Evolutionary conservation across 2,888 invertebrate genomes (phyloP).

Genomic region (Temnothorax rugatulus): DNA sequence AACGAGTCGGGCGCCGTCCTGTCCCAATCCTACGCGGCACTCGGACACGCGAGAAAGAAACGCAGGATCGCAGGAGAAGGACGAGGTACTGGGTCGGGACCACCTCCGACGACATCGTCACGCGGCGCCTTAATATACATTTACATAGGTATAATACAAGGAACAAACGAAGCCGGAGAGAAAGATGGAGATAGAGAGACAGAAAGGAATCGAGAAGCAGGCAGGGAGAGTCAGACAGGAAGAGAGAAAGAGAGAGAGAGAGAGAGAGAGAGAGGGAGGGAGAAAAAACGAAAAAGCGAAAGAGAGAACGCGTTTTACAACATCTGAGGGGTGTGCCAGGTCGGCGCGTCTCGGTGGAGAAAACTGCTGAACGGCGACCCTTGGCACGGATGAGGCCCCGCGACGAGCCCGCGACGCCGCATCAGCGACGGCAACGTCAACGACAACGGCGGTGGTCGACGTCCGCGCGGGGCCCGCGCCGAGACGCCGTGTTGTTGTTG

Average conservation of each 20-base stretch:
- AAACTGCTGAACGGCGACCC: constrained; percentile 68
- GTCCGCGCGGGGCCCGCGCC: constrained; percentile 53
- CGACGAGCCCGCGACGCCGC: constrained; percentile 44
- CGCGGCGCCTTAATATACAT: constrained; percentile 63
- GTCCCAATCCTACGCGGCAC: constrained; percentile 21
- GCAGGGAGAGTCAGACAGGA: not conserved
- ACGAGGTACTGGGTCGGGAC: constrained; percentile 62
- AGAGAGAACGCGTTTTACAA: constrained; percentile 72
- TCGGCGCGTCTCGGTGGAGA: constrained; percentile 72
- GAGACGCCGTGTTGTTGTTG: not conserved
- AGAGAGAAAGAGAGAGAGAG: not conserved
- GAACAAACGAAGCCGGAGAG: constrained; percentile 76
- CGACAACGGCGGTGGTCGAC: constrained; percentile 53
- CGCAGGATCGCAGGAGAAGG: constrained; percentile 67
- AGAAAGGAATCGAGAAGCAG: constrained; percentile 16
- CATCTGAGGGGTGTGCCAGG: constrained; percentile 80
- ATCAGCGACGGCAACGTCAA: constrained; percentile 19
- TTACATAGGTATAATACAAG: constrained; percentile 69
- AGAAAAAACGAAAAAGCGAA: not conserved
- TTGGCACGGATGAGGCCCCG: constrained; percentile 54
- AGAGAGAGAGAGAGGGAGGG: not conserved
- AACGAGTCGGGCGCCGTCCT: constrained; percentile 64
- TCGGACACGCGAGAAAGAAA: constrained; percentile 50
- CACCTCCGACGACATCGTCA: constrained; percentile 31
- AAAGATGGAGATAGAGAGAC: constrained; percentile 30